These are phyloP conservation scores for Premnoplex brunnescens DNA, from an alignment of 2,797 vertebrate genomes.

Conservation along the genomic window DNA sequence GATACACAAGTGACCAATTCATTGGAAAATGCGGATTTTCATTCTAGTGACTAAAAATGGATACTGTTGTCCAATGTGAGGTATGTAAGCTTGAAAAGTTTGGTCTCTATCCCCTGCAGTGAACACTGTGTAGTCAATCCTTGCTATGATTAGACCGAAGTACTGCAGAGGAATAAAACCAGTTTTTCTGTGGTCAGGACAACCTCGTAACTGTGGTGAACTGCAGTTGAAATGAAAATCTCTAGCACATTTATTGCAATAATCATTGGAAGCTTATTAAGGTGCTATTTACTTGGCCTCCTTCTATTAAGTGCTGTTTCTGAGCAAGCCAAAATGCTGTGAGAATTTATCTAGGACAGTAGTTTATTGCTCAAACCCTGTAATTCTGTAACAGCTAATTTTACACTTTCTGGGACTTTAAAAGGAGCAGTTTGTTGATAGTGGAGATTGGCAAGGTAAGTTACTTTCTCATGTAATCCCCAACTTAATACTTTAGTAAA, in stretches of 20 bases:
- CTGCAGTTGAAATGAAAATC: not conserved
- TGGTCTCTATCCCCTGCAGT: not conserved
- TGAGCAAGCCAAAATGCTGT: not conserved
- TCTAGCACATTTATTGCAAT: not conserved
- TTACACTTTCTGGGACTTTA: not conserved
- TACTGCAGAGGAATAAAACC: not conserved
- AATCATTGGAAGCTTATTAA: not conserved
- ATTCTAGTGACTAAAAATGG: not conserved
- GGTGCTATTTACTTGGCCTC: not conserved
- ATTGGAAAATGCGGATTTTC: not conserved
- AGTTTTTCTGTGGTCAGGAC: not conserved
- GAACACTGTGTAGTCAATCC: not conserved
- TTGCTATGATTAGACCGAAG: not conserved
- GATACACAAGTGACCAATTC: not conserved
- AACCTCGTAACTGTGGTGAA: not conserved
- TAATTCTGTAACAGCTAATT: not conserved
- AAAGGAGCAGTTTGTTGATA: not conserved
- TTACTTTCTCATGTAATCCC: not conserved
- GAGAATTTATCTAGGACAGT: not conserved
- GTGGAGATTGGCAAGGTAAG: not conserved
- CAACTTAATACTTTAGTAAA: not conserved
- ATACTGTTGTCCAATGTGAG: not conserved
- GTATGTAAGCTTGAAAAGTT: not conserved
- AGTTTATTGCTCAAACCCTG: not conserved
- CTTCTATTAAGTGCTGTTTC: not conserved